These are phyloP conservation scores for Lynx canadensis DNA, from an alignment of 2,113 vertebrate genomes.

Conservation along the genomic window DNA sequence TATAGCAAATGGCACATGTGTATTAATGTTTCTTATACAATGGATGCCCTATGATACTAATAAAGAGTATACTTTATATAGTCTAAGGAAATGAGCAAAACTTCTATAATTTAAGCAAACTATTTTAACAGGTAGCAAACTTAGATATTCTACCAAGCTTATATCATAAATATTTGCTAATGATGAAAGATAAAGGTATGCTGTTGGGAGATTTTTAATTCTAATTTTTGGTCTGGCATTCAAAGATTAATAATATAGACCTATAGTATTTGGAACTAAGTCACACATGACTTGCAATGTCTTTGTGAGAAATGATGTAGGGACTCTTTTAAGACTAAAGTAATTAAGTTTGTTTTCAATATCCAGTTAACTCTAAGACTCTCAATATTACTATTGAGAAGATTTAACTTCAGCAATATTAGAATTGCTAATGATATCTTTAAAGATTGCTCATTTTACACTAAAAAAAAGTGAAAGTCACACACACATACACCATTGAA, in stretches of 20 bases:
- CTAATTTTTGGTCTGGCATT: conserved; percentile 53
- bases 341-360: conserved; percentile 47
- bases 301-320: conserved; percentile 54
- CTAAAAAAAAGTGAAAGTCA: background rate
- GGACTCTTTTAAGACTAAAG: conserved; percentile 59
- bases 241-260: conserved; percentile 68
- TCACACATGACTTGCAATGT: conserved; percentile 67
- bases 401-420: conserved; percentile 26
- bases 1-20: background rate
- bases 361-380: conserved; percentile 54
- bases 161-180: conserved; percentile 33
- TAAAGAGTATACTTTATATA: background rate
- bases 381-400: conserved; percentile 43
- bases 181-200: conserved; percentile 47
- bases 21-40: background rate
- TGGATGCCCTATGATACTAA: background rate
- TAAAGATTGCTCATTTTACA: conserved; percentile 52
- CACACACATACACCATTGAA: background rate
- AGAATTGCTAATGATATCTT: background rate
- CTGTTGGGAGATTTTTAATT: conserved; percentile 33
- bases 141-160: background rate
- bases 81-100: background rate
- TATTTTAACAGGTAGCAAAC: background rate
- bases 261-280: conserved; percentile 57
- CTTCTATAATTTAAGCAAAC: background rate